These are phyloP conservation scores for Timema podura DNA, from an alignment of 2,888 invertebrate species.

Conservation along the genomic window DNA sequence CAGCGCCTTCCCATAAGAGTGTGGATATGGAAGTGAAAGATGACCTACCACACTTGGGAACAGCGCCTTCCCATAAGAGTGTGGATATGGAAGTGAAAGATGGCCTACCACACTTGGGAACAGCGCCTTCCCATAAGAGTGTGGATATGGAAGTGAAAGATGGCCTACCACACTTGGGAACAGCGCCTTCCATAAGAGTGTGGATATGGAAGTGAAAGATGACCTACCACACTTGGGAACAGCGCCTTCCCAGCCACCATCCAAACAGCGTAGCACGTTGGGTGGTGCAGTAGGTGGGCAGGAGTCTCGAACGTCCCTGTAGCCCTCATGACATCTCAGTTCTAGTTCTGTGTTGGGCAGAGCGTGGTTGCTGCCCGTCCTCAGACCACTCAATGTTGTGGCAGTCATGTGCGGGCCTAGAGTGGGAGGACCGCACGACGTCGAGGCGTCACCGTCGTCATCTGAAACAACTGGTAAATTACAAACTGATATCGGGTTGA, in stretches of 20 bases:
- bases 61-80: conserved; percentile 42
- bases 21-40: too few relatives aligned
- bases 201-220: too few relatives aligned
- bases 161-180: conserved; percentile 44
- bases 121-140: conserved; percentile 42
- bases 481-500: too few relatives aligned
- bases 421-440: conserved; percentile 12
- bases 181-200: conserved; percentile 39
- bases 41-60: conserved; percentile 44
- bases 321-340: conserved; percentile 40
- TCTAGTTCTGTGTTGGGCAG: conserved; percentile 41
- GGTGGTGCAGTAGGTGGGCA: conserved; percentile 40
- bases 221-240: conserved; percentile 44
- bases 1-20: conserved; percentile 42
- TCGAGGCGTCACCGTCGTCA: conserved; percentile 13
- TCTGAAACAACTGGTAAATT: conserved; percentile 6
- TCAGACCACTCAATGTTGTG: conserved; percentile 31
- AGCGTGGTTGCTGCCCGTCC: conserved; percentile 25
- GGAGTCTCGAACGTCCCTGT: conserved; percentile 40
- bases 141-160: too few relatives aligned
- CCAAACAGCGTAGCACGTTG: conserved; percentile 41
- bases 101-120: conserved; percentile 44
- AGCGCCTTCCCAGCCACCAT: conserved; percentile 44
- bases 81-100: too few relatives aligned
- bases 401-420: conserved; percentile 22